phyloP scores from a whole-genome alignment of 1,140 invertebrate species.

The Scaptomyza pallida region DNA sequence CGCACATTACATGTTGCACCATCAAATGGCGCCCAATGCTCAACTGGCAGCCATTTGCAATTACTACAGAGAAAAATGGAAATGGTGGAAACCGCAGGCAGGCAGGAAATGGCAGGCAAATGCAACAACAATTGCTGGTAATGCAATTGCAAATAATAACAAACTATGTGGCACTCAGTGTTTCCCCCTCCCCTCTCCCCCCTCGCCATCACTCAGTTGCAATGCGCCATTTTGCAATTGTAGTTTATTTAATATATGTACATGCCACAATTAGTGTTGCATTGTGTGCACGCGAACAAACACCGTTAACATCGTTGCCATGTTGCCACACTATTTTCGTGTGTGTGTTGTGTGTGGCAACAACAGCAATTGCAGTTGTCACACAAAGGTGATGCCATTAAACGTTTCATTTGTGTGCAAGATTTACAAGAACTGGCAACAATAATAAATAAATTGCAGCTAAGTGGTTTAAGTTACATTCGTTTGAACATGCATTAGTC shows the following conservation, averaged over 20 bases:
- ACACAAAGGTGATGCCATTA: slow-evolving; percentile 38
- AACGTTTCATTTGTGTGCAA: slow-evolving; percentile 25
- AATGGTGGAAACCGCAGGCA: slow-evolving; percentile 35
- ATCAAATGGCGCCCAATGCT: slow-evolving; percentile 15
- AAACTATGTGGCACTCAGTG: slow-evolving; percentile 47
- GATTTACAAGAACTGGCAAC: slow-evolving; percentile 16
- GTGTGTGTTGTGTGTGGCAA: too few relatives aligned
- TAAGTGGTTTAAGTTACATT: not conserved
- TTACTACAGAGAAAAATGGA: slow-evolving; percentile 69
- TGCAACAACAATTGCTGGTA: slow-evolving; percentile 48
- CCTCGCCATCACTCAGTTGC: not conserved
- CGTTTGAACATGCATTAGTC: too few relatives aligned
- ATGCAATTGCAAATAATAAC: slow-evolving; percentile 64
- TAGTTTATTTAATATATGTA: slow-evolving; percentile 73
- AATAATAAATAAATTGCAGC: not conserved
- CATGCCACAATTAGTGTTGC: slow-evolving; percentile 76
- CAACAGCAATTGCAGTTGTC: slow-evolving; percentile 22
- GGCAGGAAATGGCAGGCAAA: slow-evolving; percentile 60
- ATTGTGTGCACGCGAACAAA: slow-evolving; percentile 59
- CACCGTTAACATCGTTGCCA: slow-evolving; percentile 9
- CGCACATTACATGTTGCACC: slow-evolving; percentile 62
- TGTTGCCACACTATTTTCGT: slow-evolving; percentile 37
- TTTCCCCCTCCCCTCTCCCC: not conserved
- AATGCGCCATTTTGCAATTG: slow-evolving; percentile 80
- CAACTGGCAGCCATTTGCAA: slow-evolving; percentile 60